phyloP scores from a whole-genome alignment of 2,113 vertebrate species.

The Scytalopus superciliaris region DNA sequence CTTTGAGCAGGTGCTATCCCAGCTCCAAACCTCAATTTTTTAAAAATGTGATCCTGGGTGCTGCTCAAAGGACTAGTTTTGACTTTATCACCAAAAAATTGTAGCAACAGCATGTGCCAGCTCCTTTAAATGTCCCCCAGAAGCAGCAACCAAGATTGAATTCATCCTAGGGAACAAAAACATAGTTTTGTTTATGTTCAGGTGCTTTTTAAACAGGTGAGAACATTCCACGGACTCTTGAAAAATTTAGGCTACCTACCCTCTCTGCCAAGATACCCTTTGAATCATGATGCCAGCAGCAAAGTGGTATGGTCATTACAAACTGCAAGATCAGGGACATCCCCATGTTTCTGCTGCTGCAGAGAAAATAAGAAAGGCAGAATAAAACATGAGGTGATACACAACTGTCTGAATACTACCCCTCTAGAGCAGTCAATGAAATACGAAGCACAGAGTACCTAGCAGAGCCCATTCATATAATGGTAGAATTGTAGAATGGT shows the following conservation, averaged over 20 bases:
- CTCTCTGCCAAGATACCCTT: not conserved
- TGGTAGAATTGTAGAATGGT: not conserved
- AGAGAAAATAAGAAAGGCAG: not conserved
- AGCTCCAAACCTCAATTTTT: not conserved
- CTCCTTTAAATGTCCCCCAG: not conserved
- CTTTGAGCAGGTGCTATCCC: not conserved
- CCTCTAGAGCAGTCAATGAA: not conserved
- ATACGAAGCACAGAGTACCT: not conserved
- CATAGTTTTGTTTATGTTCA: rapidly evolving
- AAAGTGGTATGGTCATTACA: not conserved
- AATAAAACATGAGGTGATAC: not conserved
- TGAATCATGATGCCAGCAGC: not conserved
- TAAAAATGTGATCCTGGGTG: not conserved
- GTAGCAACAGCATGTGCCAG: not conserved
- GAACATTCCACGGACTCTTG: not conserved
- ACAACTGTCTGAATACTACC: not conserved
- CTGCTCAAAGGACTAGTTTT: not conserved
- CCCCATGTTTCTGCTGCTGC: not conserved
- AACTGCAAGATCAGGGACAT: not conserved
- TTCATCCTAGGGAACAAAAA: not conserved
- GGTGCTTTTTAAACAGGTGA: not conserved
- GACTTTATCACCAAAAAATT: not conserved
- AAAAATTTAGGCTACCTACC: not conserved
- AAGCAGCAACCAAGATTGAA: not conserved
- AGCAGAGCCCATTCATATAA: not conserved